phyloP scores from a whole-genome alignment of 2,888 invertebrate species.

The Malthinus seriepunctatus region DNA sequence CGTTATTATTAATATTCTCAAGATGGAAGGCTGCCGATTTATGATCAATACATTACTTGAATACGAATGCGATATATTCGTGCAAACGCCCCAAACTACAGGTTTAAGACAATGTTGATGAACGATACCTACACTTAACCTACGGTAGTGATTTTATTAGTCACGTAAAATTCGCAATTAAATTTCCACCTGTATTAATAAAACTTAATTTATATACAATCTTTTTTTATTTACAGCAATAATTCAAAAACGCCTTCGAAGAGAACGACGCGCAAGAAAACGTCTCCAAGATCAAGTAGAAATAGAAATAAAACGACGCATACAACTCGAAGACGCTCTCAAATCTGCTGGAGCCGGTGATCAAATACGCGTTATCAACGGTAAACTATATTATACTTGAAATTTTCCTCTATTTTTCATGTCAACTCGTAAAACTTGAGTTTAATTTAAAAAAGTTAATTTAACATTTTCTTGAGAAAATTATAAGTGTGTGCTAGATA shows the following conservation, averaged over 20 bases:
- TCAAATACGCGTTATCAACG: constrained; percentile 78
- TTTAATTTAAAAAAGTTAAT: no score
- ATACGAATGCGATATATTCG: constrained; percentile 13
- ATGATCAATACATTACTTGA: constrained; percentile 48
- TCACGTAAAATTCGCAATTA: constrained; percentile 15
- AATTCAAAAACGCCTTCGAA: constrained; percentile 88
- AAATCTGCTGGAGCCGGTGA: constrained; percentile 78
- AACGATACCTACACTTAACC: constrained; percentile 8
- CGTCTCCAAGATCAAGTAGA: constrained; percentile 86
- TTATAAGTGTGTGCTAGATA: constrained; percentile 12
- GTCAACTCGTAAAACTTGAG: neutral
- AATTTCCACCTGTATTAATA: constrained; percentile 4
- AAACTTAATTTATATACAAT: constrained; percentile 8
- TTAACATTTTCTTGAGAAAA: no score
- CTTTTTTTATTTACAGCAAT: constrained; percentile 65
- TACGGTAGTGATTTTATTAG: constrained; percentile 20
- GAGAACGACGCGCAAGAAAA: constrained; percentile 81
- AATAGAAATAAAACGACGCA: constrained; percentile 76
- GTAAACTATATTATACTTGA: constrained; percentile 62
- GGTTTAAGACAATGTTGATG: constrained; percentile 12
- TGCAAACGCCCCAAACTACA: constrained; percentile 18
- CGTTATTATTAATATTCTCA: constrained; percentile 48
- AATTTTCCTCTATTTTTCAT: neutral
- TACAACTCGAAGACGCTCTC: constrained; percentile 79
- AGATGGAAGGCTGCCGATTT: constrained; percentile 54